Evolutionary conservation across 1,140 invertebrate genomes (phyloP).

Genomic region (Procambarus clarkii): DNA sequence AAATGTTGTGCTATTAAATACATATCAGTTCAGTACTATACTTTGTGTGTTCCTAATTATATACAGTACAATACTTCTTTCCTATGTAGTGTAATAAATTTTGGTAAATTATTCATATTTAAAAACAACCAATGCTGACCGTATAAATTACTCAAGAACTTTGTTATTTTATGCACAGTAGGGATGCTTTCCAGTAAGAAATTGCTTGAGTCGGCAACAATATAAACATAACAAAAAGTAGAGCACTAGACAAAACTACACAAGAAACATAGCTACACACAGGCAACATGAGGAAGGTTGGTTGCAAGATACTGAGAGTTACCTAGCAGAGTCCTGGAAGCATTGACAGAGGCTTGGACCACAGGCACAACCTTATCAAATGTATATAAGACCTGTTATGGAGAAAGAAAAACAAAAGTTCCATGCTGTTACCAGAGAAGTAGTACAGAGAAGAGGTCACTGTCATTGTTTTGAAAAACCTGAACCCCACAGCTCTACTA

Average conservation of each 20-base stretch:
- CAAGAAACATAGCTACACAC: conserved; percentile 12
- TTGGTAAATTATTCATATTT: too few species aligned
- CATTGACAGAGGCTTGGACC: conserved; percentile 87
- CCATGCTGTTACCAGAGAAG: conserved; percentile 30
- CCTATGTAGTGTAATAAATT: too few species aligned
- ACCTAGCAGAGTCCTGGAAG: conserved; percentile 81
- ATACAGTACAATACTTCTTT: too few species aligned
- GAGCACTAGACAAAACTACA: background rate
- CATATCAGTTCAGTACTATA: too few species aligned
- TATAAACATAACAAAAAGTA: background rate
- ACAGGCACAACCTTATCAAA: conserved; percentile 82
- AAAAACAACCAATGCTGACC: too few species aligned
- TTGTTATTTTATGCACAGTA: too few species aligned
- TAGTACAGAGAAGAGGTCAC: too few species aligned
- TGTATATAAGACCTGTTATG: conserved; percentile 79
- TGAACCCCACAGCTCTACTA: background rate
- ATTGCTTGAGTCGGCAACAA: background rate
- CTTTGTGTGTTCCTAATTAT: too few species aligned
- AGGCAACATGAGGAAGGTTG: background rate
- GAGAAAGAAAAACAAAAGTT: conserved; percentile 73
- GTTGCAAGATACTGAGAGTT: conserved; percentile 30
- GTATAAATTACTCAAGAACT: too few species aligned
- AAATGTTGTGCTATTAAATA: too few species aligned
- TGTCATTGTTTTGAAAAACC: background rate
- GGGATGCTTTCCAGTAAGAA: too few species aligned